Base-by-base conservation (phyloP, 2,113 vertebrate genomes). In the Emydura subglobosa region DNA sequence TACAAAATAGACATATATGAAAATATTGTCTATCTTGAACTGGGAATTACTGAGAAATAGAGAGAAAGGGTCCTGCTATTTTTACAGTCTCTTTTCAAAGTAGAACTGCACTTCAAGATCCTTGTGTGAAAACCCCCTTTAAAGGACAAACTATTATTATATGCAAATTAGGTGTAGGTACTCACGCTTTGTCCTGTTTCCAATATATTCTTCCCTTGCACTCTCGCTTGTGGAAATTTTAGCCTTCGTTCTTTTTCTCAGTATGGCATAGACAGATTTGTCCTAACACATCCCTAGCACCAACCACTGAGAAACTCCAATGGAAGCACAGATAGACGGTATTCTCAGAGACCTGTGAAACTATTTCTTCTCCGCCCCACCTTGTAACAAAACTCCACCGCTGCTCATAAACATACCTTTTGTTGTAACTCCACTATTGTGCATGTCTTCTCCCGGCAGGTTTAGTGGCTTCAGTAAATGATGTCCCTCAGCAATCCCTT, bases 171-270 rank as follows among this genome's bases (percentile, higher is more conserved):
- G 44, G 25, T 8, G 25, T 16, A 72, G 42, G 24, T 24, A 14
- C 24, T 78, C 74, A 27, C 27, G 74, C 47, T 47, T 47, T 78
- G 39, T 3, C 44, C 44, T 47, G 42, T 47, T 2, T 44, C 25
- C 50, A 24, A 34, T 22, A 51, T 51, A 22, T 51, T 51, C 49
- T 44, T 47, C 74, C 44, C 2, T 25, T 78, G 24, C 22, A 47
- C 42, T 47, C 42, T 19, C 22, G 29, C 22, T 42, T 42, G 10
- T 4, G 1, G 19, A 3, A 31, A 17, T 10, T 39, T 57, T 29
- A 42, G 2, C 39, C 12, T 5, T 68, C 47, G 39, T 10, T 44
- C n/a, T 54, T 44, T 11, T 44, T 44, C 0, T 0, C 42, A 0
- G 9, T 11, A 21, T 17, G 3, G 25, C 74, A 42, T 47, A 34